phyloP scores from a whole-genome alignment of 2,797 vertebrate genomes.

The Uromys caudimaculatus region DNA sequence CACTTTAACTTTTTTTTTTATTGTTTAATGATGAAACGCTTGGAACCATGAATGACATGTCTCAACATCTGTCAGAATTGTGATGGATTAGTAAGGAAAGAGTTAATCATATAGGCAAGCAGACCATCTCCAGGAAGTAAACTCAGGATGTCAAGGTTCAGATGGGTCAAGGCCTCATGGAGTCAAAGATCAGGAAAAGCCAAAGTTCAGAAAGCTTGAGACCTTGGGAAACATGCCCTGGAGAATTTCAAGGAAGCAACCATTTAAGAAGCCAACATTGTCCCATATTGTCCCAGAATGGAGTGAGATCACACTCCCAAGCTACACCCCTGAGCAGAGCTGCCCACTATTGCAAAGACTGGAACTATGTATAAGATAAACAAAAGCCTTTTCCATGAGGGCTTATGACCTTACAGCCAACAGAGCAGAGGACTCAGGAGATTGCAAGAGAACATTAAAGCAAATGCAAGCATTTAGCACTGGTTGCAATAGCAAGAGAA shows the following conservation, averaged over 20 bases:
- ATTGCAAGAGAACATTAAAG: neutral
- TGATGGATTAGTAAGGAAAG: slow-evolving; percentile 69
- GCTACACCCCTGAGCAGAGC: neutral
- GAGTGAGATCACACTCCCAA: neutral
- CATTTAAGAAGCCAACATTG: neutral
- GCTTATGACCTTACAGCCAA: neutral
- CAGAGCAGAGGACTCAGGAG: slow-evolving; percentile 9
- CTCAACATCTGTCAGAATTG: neutral
- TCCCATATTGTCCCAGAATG: neutral
- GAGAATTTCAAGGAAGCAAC: slow-evolving; percentile 70
- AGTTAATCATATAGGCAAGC: slow-evolving; percentile 48
- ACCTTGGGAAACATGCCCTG: slow-evolving; percentile 33
- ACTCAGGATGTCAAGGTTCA: slow-evolving; percentile 60
- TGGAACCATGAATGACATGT: neutral
- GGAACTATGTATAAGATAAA: neutral
- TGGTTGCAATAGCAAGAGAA: neutral
- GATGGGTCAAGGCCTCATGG: slow-evolving; percentile 60
- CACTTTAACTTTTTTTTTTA: neutral
- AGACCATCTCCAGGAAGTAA: slow-evolving; percentile 55
- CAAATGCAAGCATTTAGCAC: neutral
- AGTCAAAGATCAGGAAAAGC: slow-evolving; percentile 60
- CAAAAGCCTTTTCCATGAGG: neutral
- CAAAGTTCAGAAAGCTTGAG: slow-evolving; percentile 54
- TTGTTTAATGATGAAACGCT: neutral
- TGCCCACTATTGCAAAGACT: neutral